Base-by-base conservation (phyloP, 2,888 invertebrate species). In the Epinotia bilunana region DNA sequence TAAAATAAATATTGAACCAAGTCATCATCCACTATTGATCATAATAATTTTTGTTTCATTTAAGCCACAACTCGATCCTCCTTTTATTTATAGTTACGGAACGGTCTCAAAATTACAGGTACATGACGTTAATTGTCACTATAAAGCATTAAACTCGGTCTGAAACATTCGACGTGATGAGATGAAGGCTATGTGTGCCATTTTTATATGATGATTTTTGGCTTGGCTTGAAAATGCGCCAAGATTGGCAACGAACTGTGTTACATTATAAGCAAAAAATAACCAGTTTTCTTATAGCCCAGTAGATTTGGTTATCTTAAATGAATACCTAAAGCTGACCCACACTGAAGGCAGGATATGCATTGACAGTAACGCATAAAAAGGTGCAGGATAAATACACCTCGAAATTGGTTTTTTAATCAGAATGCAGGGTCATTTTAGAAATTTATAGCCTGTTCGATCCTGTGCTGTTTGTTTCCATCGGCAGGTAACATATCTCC, bases 391-490 rank as follows among this genome's bases (percentile, higher is more conserved):
- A 67, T 69, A 83, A 79, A 84, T 82, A 81, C 80, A 84, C 78
- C 84, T 83, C 83, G 80, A 88, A 91, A 91, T 91, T 88, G 87
- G 88, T 87, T 90, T 91, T 91, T 88, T 90, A 90, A 91, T 91
- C 89, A 86, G 86, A 87, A 90, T 86, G 86, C 83, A 79, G 84
- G 89, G 87, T 88, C 87, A 88, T 91, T 90, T 90, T 79, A 81
- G 78, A 88, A 88, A 91, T 91, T 90, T 91, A 92, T 91, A 82
- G 86, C 88, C 81, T 87, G 87, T 85, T 90, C 88, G 87, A 89
- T 89, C 86, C 83, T 82, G 88, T 88, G 86, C 89, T 90, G 88
- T 91, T 89, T 90, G 90, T 91, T 92, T 90, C 91, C 88, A 87
- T 85, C 83, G 82, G 88, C 91, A 91, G 93, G 91, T 90, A 91